phyloP scores from a whole-genome alignment of 2,888 invertebrate genomes.

The Trissolcus brochymenae region DNA sequence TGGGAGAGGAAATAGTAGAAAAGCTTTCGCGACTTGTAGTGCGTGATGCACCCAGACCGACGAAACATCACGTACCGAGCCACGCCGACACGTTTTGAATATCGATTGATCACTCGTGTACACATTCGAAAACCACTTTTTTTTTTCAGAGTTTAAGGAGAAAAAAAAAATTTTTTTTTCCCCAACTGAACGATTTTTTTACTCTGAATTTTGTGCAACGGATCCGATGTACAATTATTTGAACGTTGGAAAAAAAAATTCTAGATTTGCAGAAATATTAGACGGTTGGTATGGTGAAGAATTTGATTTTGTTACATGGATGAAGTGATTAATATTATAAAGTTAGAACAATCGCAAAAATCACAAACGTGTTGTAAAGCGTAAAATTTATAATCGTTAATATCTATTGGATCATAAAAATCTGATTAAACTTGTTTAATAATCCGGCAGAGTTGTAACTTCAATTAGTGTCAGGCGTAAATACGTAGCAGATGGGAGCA shows the following conservation, averaged over 20 bases:
- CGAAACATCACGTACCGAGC: slow-evolving; percentile 8
- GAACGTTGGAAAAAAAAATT: too few species aligned
- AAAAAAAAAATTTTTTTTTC: not conserved
- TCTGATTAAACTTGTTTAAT: not conserved
- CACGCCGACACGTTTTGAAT: slow-evolving; percentile 7
- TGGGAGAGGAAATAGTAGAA: not conserved
- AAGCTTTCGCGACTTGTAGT: slow-evolving; percentile 18
- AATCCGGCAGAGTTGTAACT: not conserved
- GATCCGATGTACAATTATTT: too few species aligned
- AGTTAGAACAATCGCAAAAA: too few species aligned
- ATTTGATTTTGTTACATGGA: too few species aligned
- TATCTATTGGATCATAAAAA: too few species aligned
- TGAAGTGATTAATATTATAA: too few species aligned
- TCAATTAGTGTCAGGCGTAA: not conserved
- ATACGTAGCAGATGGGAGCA: not conserved
- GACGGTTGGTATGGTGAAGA: too few species aligned
- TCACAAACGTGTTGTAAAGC: too few species aligned
- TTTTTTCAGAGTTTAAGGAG: not conserved
- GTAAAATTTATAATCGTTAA: too few species aligned
- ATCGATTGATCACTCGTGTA: slow-evolving; percentile 2
- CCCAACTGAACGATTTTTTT: too few species aligned
- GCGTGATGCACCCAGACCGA: not conserved
- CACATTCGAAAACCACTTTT: not conserved
- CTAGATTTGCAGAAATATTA: too few species aligned
- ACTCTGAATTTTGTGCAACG: too few species aligned